Evolutionary conservation across 2,888 invertebrate genomes (phyloP).

Genomic region (Pegoplata infirma): DNA sequence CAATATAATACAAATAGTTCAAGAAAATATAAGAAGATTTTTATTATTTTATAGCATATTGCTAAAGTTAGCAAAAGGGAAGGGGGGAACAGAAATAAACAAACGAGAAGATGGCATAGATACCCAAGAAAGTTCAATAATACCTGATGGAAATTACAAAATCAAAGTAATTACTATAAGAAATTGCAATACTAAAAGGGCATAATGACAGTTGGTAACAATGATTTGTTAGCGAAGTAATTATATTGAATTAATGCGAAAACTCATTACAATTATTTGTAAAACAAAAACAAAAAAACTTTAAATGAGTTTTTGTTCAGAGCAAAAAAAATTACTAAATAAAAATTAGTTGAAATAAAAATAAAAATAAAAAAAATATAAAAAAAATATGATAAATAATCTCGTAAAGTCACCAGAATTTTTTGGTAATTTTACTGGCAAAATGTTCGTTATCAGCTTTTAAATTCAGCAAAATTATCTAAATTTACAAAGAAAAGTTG

Average conservation of each 20-base stretch:
- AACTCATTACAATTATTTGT: constrained; percentile 12
- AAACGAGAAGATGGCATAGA: neutral
- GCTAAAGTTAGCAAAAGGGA: neutral
- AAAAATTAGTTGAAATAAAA: too few species aligned
- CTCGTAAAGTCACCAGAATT: too few species aligned
- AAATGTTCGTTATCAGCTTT: too few species aligned
- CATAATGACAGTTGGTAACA: constrained; percentile 36
- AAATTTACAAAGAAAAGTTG: too few species aligned
- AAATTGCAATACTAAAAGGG: constrained; percentile 22
- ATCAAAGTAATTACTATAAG: constrained; percentile 47
- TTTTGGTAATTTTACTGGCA: too few species aligned
- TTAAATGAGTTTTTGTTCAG: constrained; percentile 26
- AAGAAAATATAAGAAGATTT: constrained; percentile 10
- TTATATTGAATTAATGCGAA: constrained; percentile 37
- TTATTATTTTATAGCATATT: too few species aligned
- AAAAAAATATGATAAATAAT: too few species aligned
- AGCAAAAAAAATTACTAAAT: too few species aligned
- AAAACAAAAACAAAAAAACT: constrained; percentile 9
- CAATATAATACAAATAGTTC: constrained; percentile 19
- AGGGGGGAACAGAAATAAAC: neutral
- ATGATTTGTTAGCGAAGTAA: constrained; percentile 46
- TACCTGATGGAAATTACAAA: constrained; percentile 45
- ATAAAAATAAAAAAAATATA: too few species aligned
- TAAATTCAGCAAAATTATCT: too few species aligned
- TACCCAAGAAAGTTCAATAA: constrained; percentile 8